A percentile compares a stretch with the other conserved stretches of the same genome.
Conservation (phyloP, 2,113 vertebrate species). For the Leuciscus idus region DNA sequence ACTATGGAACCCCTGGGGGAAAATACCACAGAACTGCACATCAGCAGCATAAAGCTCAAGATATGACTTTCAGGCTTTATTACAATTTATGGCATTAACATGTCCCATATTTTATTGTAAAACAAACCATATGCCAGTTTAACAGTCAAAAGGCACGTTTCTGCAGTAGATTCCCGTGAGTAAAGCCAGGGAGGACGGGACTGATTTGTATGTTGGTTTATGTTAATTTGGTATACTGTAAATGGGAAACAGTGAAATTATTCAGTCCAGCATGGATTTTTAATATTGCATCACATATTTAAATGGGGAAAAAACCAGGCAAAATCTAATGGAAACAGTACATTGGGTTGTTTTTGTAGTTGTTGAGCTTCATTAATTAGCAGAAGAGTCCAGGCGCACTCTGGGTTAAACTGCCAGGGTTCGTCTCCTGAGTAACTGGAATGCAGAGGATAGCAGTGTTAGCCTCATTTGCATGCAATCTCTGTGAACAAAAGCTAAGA, state of each 20-base stretch:
- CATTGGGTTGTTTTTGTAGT: constrained; percentile 42
- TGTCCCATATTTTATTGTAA: constrained; percentile 36
- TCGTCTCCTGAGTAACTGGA: constrained; percentile 53
- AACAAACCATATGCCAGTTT: constrained; percentile 39
- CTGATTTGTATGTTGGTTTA: constrained; percentile 8
- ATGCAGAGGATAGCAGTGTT: constrained; percentile 30
- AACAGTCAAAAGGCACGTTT: constrained; percentile 19
- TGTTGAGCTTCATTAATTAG: constrained; percentile 56
- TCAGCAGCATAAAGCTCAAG: constrained; percentile 48
- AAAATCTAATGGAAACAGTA: constrained; percentile 5
- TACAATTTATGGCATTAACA: constrained; percentile 47
- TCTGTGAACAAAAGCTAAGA: constrained; percentile 55
- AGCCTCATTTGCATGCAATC: constrained; percentile 59
- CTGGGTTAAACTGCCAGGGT: constrained; percentile 59
- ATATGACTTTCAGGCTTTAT: constrained; percentile 41
- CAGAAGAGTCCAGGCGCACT: constrained; percentile 54
- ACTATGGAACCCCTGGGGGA: constrained; percentile 73
- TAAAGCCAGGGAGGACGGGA: neutral
- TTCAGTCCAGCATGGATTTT: neutral
- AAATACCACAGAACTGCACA: constrained; percentile 64
- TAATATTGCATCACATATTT: constrained; percentile 24
- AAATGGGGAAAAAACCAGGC: neutral
- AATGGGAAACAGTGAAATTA: constrained; percentile 11
- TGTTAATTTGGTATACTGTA: neutral
- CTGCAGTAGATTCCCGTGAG: constrained; percentile 11